These are phyloP conservation scores for Dolichoris vasculosae DNA, from an alignment of 1,140 invertebrate genomes.

Conservation along the genomic window DNA sequence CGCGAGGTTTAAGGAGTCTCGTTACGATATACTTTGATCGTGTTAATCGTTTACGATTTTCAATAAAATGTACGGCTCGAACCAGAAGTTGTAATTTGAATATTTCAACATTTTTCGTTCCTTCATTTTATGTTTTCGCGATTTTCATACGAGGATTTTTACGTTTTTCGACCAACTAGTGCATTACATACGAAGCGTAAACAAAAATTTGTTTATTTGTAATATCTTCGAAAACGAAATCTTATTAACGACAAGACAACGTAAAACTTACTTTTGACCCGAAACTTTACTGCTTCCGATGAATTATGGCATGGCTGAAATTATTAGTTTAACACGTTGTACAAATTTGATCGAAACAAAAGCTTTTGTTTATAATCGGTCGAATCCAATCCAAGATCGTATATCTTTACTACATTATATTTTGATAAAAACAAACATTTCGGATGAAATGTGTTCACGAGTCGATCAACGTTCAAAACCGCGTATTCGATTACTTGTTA, in stretches of 20 bases:
- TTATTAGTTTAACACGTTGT: no score
- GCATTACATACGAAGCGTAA: background rate
- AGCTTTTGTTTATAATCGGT: no score
- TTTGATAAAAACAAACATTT: background rate
- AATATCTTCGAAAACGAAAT: background rate
- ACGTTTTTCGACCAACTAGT: background rate
- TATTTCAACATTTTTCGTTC: background rate
- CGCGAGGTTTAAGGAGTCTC: background rate
- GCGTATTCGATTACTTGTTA: conserved; percentile 17
- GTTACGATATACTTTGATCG: background rate
- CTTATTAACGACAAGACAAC: no score
- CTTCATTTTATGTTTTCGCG: background rate
- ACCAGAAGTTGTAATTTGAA: background rate
- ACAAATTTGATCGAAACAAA: no score
- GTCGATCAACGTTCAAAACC: conserved; percentile 21
- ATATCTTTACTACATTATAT: background rate
- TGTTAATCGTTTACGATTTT: background rate
- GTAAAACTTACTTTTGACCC: no score
- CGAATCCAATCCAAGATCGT: background rate
- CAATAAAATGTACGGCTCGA: background rate
- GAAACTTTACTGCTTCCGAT: no score
- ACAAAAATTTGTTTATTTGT: background rate
- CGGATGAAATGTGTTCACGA: background rate
- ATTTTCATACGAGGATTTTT: background rate
- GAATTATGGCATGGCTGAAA: no score